Evolutionary conservation across 23 tunicate genomes (phyloP), one percentile per base, ranked within the genome.

Genomic region (Halocynthia roretzi): DNA sequence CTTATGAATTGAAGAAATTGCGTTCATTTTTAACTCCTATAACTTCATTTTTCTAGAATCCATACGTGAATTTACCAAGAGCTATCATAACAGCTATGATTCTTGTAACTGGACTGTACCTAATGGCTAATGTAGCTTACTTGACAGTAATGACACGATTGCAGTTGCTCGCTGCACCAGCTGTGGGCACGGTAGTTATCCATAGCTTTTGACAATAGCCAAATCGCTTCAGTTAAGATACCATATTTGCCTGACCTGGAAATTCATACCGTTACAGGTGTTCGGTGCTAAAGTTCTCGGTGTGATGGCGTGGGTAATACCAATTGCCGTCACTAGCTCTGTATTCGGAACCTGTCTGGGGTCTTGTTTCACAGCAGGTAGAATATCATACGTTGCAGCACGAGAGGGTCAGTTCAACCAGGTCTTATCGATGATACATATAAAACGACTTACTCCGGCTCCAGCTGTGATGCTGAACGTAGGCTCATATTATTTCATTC

Each of bases 321-420:
- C 99, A 15, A 15, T 94, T 21, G 72, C 90, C 6, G 99, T 94
- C 8, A 68, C 86, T 6, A 80, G 87, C 53, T 94, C 99, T 12
- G 99, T 94, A 58, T 83, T 94, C 55, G 99, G 99, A 4, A 86
- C 99, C 23, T 88, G 99, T 77, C 50, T 94, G 6, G 95, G 94
- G 14, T 94, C 99, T 22, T 94, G 99, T 50, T 94, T 96, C 77
- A 83, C 99, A 7, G 96, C 99, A 0, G 96, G 88, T 0, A 79
- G 99, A 50, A 96, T 90, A 14, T 82, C 96, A 7, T 96, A 80
- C 65, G 84, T 70, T 7, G 99, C 99, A 6, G 92, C 96, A 8
- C 73, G 99, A 50, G 93, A 96, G 48, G 93, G 93, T 0, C 96
- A 96, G 10, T 90, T 96, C 81, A 81, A 58, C 61, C 85, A 70